phyloP scores from a whole-genome alignment of 2,888 invertebrate species.

The Temnothorax rugatulus region DNA sequence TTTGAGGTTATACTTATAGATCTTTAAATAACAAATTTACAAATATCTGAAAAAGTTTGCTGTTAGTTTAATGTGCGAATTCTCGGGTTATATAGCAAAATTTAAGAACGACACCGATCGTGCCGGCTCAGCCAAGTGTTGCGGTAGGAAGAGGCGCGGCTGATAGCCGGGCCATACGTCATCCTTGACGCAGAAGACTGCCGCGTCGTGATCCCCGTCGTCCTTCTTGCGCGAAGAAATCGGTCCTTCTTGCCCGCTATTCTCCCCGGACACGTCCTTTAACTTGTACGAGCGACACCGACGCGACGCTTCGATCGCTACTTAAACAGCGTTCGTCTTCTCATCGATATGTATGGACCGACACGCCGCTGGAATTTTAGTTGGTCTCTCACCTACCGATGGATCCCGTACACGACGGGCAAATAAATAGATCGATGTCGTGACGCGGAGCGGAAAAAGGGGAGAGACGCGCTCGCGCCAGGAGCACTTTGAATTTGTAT shows the following conservation, averaged over 20 bases:
- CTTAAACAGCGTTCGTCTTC: conserved; percentile 69
- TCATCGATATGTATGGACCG: conserved; percentile 84
- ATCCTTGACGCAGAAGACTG: conserved; percentile 81
- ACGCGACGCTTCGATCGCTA: conserved; percentile 64
- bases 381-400: conserved; percentile 78
- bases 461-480: conserved; percentile 37
- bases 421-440: conserved; percentile 78
- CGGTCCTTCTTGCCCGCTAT: conserved; percentile 79
- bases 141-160: conserved; percentile 47
- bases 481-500: conserved; percentile 48
- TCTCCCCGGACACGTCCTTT: conserved; percentile 76
- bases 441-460: conserved; percentile 49
- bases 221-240: conserved; percentile 79
- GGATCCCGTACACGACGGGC: conserved; percentile 72
- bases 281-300: conserved; percentile 81
- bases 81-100: conserved; percentile 10
- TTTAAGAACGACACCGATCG: conserved; percentile 22
- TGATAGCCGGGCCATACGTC: conserved; percentile 79
- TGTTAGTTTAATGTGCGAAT: not conserved
- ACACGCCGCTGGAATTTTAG: conserved; percentile 84
- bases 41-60: not conserved
- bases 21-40: not conserved
- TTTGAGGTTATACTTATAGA: not conserved
- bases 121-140: conserved; percentile 10
- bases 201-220: conserved; percentile 78